phyloP scores from a whole-genome alignment of 2,797 vertebrate species.

The Chloroceryle amazona region DNA sequence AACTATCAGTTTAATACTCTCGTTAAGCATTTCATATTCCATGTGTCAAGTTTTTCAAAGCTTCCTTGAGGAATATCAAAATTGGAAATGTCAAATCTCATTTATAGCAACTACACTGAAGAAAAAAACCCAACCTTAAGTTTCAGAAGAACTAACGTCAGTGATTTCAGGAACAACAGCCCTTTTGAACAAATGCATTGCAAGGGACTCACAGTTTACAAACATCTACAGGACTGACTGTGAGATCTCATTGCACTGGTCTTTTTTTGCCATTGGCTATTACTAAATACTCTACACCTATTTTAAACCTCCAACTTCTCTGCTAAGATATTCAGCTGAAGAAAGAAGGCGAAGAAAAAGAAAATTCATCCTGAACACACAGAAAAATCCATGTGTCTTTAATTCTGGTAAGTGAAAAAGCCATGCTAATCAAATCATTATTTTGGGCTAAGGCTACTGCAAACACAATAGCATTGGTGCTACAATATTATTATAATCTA shows the following conservation, averaged over 20 bases:
- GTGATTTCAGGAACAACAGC: slow-evolving; percentile 6
- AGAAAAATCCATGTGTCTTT: slow-evolving; percentile 31
- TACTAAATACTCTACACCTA: neutral
- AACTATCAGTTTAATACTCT: neutral
- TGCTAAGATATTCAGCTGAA: neutral
- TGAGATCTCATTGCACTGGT: neutral
- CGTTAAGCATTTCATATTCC: neutral
- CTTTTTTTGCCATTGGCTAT: neutral
- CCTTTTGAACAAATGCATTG: neutral
- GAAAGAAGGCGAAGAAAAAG: neutral
- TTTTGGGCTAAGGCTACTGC: slow-evolving; percentile 48
- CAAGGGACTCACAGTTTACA: neutral
- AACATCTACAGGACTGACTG: slow-evolving; percentile 1
- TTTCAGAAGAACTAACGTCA: slow-evolving; percentile 5
- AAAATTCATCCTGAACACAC: neutral
- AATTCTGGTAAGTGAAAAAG: slow-evolving; percentile 45
- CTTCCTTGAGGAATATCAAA: neutral
- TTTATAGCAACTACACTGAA: neutral
- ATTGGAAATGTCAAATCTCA: slow-evolving; percentile 32
- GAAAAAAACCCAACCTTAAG: neutral
- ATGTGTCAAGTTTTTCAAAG: neutral
- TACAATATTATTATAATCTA: slow-evolving; percentile 66
- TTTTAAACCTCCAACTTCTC: neutral
- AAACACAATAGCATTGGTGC: slow-evolving; percentile 59
- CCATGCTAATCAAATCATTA: slow-evolving; percentile 65